These are phyloP conservation scores for Microcebus tavaratra DNA, from an alignment of 2,113 vertebrate species.

Conservation along the genomic window DNA sequence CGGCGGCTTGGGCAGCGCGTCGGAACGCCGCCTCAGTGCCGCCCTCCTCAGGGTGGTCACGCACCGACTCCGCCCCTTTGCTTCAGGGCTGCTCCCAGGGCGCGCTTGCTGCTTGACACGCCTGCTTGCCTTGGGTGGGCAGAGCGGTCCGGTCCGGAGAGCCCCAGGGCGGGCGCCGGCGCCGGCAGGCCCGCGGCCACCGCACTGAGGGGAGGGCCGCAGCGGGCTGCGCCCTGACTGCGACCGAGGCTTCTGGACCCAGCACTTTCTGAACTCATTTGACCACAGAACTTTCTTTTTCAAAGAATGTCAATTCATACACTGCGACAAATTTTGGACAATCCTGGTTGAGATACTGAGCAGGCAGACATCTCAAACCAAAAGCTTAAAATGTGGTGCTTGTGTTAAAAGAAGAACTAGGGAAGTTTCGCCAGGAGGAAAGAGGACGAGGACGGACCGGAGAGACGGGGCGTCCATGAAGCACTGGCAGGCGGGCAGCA, in stretches of 20 bases:
- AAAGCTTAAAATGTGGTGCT: background rate
- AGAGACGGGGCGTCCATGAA: rapidly evolving
- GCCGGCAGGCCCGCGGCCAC: too few species aligned
- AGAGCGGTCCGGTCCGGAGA: background rate
- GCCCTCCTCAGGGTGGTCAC: too few species aligned
- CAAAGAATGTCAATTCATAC: background rate
- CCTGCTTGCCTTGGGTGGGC: background rate
- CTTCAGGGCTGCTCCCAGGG: background rate
- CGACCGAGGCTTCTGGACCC: background rate
- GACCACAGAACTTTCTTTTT: background rate
- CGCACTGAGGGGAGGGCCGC: rapidly evolving
- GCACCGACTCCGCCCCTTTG: background rate
- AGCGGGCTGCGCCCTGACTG: rapidly evolving
- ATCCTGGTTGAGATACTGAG: background rate
- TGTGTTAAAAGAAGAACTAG: background rate
- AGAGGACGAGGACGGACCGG: background rate
- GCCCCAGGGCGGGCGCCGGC: too few species aligned
- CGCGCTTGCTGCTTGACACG: background rate
- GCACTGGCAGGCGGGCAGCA: background rate
- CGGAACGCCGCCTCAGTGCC: rapidly evolving
- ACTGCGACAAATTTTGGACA: background rate
- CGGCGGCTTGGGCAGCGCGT: background rate
- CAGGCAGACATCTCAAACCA: background rate
- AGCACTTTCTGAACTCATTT: background rate
- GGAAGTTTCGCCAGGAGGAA: background rate